Percentiles rank a stretch among this genome's conserved stretches.
Conservation (phyloP, 1,140 invertebrate genomes). For the Zophobas morio region DNA sequence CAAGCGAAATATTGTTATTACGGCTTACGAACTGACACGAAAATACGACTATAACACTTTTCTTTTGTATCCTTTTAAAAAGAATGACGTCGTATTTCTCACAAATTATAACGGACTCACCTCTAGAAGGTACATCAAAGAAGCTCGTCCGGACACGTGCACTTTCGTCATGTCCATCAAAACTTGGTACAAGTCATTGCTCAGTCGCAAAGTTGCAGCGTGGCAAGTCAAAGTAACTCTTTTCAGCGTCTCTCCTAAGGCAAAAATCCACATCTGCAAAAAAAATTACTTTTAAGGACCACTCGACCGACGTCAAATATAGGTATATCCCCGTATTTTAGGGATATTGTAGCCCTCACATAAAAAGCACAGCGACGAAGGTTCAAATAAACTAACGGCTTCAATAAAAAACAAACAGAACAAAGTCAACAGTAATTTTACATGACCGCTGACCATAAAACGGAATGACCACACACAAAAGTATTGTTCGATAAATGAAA, state of each 20-base stretch:
- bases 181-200: slow-evolving; percentile 71
- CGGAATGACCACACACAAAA: slow-evolving; percentile 21
- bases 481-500: slow-evolving; percentile 40
- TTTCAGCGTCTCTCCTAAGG: slow-evolving; percentile 72
- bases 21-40: too few species aligned
- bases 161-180: slow-evolving; percentile 72
- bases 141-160: slow-evolving; percentile 67
- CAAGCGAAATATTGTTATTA: background rate
- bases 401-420: slow-evolving; percentile 7
- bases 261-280: slow-evolving; percentile 76
- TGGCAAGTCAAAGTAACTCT: slow-evolving; percentile 69
- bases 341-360: background rate
- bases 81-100: too few species aligned
- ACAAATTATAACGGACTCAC: slow-evolving; percentile 3
- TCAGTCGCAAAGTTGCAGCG: slow-evolving; percentile 70
- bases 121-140: slow-evolving; percentile 73
- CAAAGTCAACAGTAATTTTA: slow-evolving; percentile 29
- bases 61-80: too few species aligned
- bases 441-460: slow-evolving; percentile 28
- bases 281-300: slow-evolving; percentile 27
- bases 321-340: too few species aligned
- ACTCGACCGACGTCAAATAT: background rate
- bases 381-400: slow-evolving; percentile 4
- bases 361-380: slow-evolving; percentile 8
- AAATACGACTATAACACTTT: too few species aligned